These are phyloP conservation scores for Leguminivora glycinivorella DNA, from an alignment of 1,140 invertebrate genomes.

Conservation along the genomic window DNA sequence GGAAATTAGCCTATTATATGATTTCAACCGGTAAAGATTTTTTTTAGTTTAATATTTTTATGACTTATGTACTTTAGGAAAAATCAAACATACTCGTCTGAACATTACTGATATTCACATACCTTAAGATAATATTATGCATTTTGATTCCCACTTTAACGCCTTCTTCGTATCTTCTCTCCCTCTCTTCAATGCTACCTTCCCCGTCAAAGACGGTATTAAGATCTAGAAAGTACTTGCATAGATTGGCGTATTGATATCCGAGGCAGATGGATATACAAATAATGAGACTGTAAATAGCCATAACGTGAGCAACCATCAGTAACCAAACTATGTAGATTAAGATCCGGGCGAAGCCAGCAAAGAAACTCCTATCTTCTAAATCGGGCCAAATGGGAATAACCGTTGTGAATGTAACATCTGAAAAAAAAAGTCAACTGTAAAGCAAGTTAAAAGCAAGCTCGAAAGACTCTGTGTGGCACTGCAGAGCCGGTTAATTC, in stretches of 20 bases:
- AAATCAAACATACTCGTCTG: too few species aligned
- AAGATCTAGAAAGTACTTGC: not conserved
- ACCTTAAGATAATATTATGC: not conserved
- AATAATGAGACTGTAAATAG: not conserved
- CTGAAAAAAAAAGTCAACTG: not conserved
- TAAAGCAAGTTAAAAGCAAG: too few species aligned
- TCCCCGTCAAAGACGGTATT: not conserved
- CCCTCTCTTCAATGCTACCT: not conserved
- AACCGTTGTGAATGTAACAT: not conserved
- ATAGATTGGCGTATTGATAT: not conserved
- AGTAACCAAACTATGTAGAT: not conserved
- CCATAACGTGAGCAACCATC: not conserved
- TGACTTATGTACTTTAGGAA: too few species aligned
- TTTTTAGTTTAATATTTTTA: too few species aligned
- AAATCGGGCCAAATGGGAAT: not conserved
- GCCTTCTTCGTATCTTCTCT: not conserved
- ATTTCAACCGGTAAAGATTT: too few species aligned
- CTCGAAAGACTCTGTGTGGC: too few species aligned
- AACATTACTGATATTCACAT: not conserved
- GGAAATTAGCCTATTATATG: too few species aligned
- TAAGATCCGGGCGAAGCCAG: not conserved
- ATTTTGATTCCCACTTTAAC: not conserved
- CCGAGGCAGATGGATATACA: not conserved
- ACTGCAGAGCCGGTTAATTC: too few species aligned
- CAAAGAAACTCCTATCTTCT: not conserved